Conservation (phyloP, 2,113 vertebrate genomes). For the Myocastor coypus region DNA sequence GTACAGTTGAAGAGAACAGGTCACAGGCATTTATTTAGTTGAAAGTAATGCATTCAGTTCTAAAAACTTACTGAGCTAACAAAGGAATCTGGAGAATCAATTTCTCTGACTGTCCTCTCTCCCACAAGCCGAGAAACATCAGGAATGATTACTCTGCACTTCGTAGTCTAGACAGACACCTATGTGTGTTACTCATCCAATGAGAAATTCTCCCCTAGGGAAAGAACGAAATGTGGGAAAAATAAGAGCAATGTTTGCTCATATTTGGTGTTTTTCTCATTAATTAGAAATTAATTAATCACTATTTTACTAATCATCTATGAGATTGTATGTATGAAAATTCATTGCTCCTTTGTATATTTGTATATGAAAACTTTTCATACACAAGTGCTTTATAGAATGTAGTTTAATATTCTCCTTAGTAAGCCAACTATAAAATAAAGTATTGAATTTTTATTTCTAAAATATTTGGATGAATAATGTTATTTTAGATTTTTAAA, state of each 20-base stretch:
- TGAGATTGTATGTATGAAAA: background rate
- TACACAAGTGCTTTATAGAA: constrained; percentile 4
- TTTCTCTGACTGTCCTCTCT: background rate
- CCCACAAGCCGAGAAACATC: background rate
- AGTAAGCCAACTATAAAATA: background rate
- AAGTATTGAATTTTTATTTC: background rate
- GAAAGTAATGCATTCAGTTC: background rate
- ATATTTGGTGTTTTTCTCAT: background rate
- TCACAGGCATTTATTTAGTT: background rate
- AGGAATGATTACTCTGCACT: background rate
- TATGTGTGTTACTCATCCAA: background rate
- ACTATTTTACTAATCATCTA: constrained; percentile 23
- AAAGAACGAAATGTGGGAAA: background rate
- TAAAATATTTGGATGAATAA: constrained; percentile 13
- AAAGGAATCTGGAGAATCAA: background rate
- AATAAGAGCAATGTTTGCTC: background rate
- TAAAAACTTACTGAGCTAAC: background rate
- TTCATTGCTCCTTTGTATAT: constrained; percentile 5
- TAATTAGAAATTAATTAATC: background rate
- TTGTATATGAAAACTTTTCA: background rate
- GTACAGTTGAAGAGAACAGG: background rate
- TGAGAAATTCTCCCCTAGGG: background rate
- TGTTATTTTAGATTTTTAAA: background rate
- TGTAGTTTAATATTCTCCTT: background rate
- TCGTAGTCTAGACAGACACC: background rate